Conservation (phyloP, 53 echinoderm and acorn worm genomes). For the Holothuria leucospilota region DNA sequence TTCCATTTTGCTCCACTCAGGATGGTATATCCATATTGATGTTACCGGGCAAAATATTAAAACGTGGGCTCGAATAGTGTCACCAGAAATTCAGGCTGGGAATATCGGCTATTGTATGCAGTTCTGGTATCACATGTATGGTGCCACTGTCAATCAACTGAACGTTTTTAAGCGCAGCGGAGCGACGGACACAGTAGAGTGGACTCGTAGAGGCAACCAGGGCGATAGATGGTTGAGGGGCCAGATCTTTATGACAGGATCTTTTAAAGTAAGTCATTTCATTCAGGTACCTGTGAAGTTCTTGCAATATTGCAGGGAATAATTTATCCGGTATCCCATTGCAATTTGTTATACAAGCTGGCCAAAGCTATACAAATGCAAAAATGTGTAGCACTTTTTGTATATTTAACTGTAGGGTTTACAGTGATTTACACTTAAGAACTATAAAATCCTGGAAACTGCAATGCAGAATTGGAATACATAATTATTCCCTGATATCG, state of each 20-base stretch:
- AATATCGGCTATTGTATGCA: constrained; percentile 53
- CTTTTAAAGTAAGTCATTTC: neutral
- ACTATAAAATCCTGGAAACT: too few species aligned
- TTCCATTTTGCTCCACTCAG: constrained; percentile 27
- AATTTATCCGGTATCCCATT: too few species aligned
- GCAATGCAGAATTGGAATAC: too few species aligned
- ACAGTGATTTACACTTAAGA: too few species aligned
- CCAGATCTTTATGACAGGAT: constrained; percentile 46
- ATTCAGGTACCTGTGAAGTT: too few species aligned
- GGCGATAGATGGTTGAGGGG: constrained; percentile 67
- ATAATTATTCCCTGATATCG: too few species aligned
- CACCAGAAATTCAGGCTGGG: constrained; percentile 59
- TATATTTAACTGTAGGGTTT: too few species aligned
- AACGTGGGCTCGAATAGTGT: constrained; percentile 61
- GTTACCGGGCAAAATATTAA: constrained; percentile 49
- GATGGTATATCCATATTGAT: constrained; percentile 80
- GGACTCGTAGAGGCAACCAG: constrained; percentile 69
- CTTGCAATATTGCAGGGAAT: too few species aligned
- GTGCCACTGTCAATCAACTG: constrained; percentile 54
- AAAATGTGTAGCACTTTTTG: too few species aligned
- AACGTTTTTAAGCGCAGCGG: constrained; percentile 61
- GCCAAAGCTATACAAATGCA: too few species aligned
- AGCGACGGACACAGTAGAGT: constrained; percentile 51
- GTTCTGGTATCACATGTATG: constrained; percentile 98
- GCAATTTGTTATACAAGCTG: too few species aligned